Percentiles rank a stretch among this genome's conserved stretches.
Conservation (phyloP, 35 echinoderm and acorn worm genomes). For the Apostichopus parvimensis region DNA sequence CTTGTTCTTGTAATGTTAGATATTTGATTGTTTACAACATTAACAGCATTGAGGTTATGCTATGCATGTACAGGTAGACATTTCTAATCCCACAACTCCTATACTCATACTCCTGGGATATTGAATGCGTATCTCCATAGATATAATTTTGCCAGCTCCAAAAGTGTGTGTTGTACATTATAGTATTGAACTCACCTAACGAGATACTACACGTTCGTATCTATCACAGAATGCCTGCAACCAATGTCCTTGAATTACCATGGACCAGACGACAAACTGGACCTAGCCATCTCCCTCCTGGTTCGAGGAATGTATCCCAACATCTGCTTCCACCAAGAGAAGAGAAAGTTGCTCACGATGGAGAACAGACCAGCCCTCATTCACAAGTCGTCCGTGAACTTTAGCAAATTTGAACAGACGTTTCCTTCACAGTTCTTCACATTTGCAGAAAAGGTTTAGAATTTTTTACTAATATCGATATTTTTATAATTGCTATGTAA, state of each 20-base stretch:
- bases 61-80: no score
- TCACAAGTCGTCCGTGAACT: constrained; percentile 97
- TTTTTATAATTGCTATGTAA: neutral
- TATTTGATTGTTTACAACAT: no score
- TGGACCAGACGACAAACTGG: constrained; percentile 78
- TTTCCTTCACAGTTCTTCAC: constrained; percentile 94
- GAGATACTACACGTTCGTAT: neutral
- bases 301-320: constrained; percentile 92
- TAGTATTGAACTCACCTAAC: no score
- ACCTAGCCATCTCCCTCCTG: constrained; percentile 77
- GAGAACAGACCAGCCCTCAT: constrained; percentile 96
- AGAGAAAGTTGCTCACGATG: constrained; percentile 91
- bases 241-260: constrained; percentile 83
- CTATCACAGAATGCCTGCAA: constrained; percentile 70
- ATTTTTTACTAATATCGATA: neutral
- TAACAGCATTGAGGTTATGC: no score
- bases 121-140: no score
- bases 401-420: constrained; percentile 93
- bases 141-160: no score
- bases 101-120: no score
- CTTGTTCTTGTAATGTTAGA: no score
- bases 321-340: constrained; percentile 89
- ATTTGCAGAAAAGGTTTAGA: constrained; percentile 89
- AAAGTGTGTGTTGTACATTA: no score
- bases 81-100: no score